phyloP scores from a whole-genome alignment of 2,113 vertebrate species.

The Morone chrysops region DNA sequence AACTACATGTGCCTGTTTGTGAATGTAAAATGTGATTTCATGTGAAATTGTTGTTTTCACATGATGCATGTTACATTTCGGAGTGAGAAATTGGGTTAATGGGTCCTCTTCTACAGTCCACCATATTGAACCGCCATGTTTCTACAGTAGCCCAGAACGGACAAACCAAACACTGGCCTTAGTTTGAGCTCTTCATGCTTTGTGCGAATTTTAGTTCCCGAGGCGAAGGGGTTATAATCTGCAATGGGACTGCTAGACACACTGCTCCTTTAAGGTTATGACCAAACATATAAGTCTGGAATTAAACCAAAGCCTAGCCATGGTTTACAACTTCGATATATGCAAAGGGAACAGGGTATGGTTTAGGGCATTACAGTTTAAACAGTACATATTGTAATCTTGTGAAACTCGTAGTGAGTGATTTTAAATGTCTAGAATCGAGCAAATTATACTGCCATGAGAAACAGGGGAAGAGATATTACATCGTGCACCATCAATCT shows the following conservation, averaged over 20 bases:
- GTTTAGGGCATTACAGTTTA: neutral
- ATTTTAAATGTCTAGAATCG: slow-evolving; percentile 27
- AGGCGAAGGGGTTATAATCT: no score
- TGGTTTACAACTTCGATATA: neutral
- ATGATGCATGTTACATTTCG: no score
- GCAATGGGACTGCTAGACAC: no score
- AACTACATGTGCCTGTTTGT: neutral
- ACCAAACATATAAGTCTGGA: neutral
- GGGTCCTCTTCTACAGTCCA: no score
- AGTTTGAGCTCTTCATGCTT: no score
- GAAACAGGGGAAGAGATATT: slow-evolving; percentile 38
- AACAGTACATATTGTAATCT: neutral
- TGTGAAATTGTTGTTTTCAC: no score
- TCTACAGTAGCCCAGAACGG: no score
- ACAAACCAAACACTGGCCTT: no score
- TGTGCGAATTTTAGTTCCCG: no score
- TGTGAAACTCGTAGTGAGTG: slow-evolving; percentile 3
- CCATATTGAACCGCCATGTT: no score
- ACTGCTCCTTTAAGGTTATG: neutral
- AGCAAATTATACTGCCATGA: slow-evolving; percentile 10
- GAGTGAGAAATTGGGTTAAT: no score
- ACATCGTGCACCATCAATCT: slow-evolving; percentile 48
- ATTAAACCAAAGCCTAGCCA: slow-evolving; percentile 4
- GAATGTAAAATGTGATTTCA: neutral
- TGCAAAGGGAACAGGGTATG: neutral